Conservation (phyloP, 2,113 vertebrate genomes). For the Bos javanicus region DNA sequence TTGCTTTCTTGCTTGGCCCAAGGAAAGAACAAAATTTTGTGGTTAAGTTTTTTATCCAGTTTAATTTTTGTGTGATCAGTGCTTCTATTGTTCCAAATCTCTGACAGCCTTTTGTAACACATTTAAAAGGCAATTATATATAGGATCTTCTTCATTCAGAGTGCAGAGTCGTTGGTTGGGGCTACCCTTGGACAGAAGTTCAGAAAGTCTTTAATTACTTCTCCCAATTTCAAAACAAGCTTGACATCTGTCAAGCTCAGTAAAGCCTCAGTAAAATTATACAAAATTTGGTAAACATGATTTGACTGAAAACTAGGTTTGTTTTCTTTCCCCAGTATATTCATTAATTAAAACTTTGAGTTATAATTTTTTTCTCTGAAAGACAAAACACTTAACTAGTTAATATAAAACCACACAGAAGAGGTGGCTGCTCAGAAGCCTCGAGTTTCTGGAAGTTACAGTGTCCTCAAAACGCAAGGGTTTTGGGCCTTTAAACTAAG, state of each 20-base stretch:
- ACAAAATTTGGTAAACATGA: not conserved
- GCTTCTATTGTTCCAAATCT: not conserved
- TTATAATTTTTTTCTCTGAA: conserved; percentile 36
- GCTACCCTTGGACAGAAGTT: not conserved
- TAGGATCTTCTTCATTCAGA: not conserved
- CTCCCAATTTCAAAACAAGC: not conserved
- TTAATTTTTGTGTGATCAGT: not conserved
- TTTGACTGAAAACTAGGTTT: not conserved
- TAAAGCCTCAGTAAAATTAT: not conserved
- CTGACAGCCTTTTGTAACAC: not conserved
- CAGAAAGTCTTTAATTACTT: not conserved
- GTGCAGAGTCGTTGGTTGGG: not conserved
- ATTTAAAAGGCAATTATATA: not conserved
- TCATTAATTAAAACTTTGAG: not conserved
- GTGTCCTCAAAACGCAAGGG: not conserved
- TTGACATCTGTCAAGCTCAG: not conserved
- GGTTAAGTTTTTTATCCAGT: not conserved
- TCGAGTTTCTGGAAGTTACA: not conserved
- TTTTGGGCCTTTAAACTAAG: not conserved
- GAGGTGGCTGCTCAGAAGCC: not conserved
- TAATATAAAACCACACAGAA: not conserved
- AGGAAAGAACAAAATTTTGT: not conserved
- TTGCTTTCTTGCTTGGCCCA: not conserved
- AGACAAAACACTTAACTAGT: not conserved
- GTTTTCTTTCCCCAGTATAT: not conserved